Conservation (phyloP, 2,113 vertebrate genomes). For the Octodon degus region DNA sequence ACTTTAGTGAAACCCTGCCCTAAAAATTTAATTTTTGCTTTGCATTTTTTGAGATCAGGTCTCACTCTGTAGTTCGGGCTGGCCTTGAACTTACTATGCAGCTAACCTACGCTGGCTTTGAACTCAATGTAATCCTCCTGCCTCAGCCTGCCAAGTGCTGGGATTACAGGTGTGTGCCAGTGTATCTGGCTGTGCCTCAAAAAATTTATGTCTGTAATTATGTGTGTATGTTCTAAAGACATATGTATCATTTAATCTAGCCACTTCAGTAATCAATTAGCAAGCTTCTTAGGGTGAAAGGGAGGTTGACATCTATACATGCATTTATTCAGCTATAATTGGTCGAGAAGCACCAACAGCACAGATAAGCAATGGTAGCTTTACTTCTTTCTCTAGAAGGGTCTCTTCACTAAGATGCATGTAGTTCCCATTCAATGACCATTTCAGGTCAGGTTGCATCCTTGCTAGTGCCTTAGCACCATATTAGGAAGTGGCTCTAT, state of each 20-base stretch:
- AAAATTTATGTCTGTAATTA: neutral
- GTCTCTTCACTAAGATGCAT: neutral
- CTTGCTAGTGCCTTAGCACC: neutral
- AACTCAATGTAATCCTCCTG: neutral
- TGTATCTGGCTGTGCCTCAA: neutral
- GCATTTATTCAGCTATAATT: neutral
- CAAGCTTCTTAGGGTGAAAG: neutral
- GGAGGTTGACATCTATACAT: neutral
- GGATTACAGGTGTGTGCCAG: neutral
- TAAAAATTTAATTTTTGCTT: neutral
- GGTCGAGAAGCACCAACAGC: neutral
- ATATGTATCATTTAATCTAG: neutral
- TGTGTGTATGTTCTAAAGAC: neutral
- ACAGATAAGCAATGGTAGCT: neutral
- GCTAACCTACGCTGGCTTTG: neutral
- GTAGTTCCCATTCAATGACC: neutral
- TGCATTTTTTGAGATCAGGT: neutral
- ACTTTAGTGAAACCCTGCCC: neutral
- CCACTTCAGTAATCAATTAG: neutral
- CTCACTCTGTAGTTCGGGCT: neutral
- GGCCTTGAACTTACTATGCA: neutral
- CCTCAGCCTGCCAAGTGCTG: neutral
- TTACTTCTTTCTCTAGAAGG: slow-evolving; percentile 10
- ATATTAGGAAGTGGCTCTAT: neutral
- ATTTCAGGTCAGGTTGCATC: neutral